Evolutionary conservation across 2,888 invertebrate genomes (phyloP), one percentile per base, ranked within the genome.

Genomic region (Lochmaea capreae): DNA sequence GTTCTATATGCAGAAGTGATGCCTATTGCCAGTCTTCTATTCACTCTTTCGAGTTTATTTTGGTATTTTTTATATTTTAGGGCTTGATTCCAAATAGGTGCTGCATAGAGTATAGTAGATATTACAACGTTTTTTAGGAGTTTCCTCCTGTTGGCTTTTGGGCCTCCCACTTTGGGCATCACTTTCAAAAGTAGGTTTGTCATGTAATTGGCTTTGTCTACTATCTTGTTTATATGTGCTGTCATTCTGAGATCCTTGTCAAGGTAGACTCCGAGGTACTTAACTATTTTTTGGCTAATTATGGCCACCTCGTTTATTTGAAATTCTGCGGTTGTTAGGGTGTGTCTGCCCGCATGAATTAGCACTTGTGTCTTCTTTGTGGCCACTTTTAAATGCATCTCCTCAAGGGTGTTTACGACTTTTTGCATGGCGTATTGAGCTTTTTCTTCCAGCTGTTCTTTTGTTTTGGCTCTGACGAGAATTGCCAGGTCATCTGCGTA

Each of bases 401-500:
- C 10, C 8, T 4, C 22, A 1, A 58, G 22, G 58, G 18, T 58
- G 9, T 22, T 22, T 3, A 22, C 6, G 22, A 58, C 22, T 8
- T 8, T 18, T 58, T 58, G 22, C 18, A 22, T 22, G 8, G 22
- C 58, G 12, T 58, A 58, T 22, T 58, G 18, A 8, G 22, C 22
- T 58, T 58, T 22, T 0, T 74, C 71, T 12, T 18, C 59, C 14
- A 76, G 52, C 42, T 39, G 26, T 39, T 62, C 8, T 57, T 57
- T 57, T 5, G 6, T 5, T 16, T 18, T 18, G 6, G 16, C 57
- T 18, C 61, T 26, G 3, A 69, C 61, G n/a, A 67, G 18, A 42
- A 71, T 18, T 33, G 18, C 65, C 43, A 71, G n/a, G 67, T 76
- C 71, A 61, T 73, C 67, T 46, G 65, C 73, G 63, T 63, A 58